Evolutionary conservation across 2,797 vertebrate genomes (phyloP).

Genomic region (Potorous gilbertii): DNA sequence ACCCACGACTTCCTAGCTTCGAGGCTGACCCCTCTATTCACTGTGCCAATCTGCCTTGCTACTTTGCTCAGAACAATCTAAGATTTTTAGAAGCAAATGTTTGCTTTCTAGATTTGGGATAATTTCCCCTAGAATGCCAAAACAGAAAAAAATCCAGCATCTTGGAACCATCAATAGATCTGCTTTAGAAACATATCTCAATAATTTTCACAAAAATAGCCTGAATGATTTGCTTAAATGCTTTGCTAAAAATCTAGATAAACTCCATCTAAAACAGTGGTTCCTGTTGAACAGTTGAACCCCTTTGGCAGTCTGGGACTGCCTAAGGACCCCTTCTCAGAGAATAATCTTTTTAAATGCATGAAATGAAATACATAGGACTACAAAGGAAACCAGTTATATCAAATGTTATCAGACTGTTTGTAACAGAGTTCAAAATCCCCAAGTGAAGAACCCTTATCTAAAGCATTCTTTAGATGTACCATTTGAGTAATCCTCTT

Average conservation of each 20-base stretch:
- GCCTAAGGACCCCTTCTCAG: neutral
- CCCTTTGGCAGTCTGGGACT: neutral
- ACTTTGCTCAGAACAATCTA: conserved; percentile 31
- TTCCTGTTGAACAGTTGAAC: neutral
- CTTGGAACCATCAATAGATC: neutral
- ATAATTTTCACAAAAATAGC: neutral
- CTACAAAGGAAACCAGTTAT: neutral
- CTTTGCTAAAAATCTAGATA: neutral
- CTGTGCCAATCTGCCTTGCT: neutral
- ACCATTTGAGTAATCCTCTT: neutral
- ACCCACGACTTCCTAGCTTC: neutral
- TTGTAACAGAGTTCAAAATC: neutral
- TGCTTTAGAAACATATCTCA: neutral
- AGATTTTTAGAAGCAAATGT: conserved; percentile 45
- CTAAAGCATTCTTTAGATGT: neutral
- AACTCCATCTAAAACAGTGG: neutral
- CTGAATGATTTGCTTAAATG: neutral
- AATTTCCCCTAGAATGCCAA: conserved; percentile 42
- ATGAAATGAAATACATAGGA: neutral
- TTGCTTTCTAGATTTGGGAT: conserved; percentile 50
- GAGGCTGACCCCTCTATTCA: neutral
- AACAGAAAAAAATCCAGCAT: neutral
- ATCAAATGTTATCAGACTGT: neutral
- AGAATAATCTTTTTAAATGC: neutral
- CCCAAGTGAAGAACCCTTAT: neutral